Base-by-base conservation (phyloP, 1,140 invertebrate genomes). In the Drosophila ercepeae region DNA sequence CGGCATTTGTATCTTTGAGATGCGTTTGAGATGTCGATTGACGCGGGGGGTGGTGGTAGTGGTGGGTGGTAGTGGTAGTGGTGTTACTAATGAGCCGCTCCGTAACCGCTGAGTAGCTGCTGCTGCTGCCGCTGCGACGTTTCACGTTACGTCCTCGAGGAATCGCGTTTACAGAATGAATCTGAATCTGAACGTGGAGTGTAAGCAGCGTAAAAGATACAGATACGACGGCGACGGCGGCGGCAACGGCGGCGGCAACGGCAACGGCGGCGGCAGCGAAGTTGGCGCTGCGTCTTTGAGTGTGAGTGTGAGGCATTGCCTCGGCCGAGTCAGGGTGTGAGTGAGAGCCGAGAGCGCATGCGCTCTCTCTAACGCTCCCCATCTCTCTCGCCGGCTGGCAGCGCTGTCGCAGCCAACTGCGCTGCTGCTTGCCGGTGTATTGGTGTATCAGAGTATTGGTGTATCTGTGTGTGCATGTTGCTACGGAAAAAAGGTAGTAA, bases 111-210 rank as follows among this genome's bases (percentile, higher is more conserved):
- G 72, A 61, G 46, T 76, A 60, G 75, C 67, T 61, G 74, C 73
- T 75, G 61, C 61, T 45, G 83, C 84, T 89, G 84, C 86, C 78
- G 75, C 83, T 42, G 39, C 88, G 78, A 89, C 89, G 89, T 89
- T 89, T 89, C 75, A 89, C 89, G 89, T 90, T 89, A 90, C 89
- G 89, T 90, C 89, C 89, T 90, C 89, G 89, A 90, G 89, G 89
- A 90, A 90, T 90, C 89, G 89, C 89, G 89, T 81, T 90, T 90
- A 90, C 89, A 90, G 89, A 90, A 90, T 90, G 89, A 90, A 90
- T 90, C 89, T 89, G 89, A 90, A 89, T 90, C 89, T 89, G 89
- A 90, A 89, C 84, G 89, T 90, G 79, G 77, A 89, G 89, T 90
- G 89, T 90, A 89, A 90, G 89, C 81, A 84, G 81, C 89, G 89